Conservation (phyloP, 2,888 invertebrate species). For the Adelognathus sp. region DNA sequence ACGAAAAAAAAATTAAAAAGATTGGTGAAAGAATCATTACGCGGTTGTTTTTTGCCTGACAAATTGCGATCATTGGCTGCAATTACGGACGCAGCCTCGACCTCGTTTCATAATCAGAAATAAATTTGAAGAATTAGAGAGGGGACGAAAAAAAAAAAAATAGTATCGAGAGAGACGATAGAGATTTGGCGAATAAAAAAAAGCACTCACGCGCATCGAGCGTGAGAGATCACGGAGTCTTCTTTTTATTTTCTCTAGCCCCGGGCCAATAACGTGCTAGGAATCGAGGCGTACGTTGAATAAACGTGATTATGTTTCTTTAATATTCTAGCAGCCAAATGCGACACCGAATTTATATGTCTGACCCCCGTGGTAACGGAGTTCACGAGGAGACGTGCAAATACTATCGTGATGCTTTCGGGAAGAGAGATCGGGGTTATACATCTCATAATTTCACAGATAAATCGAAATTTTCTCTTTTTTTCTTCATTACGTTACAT, state of each 20-base stretch:
- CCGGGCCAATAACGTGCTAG: slow-evolving; percentile 46
- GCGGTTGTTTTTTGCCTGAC: not conserved
- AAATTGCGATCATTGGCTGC: not conserved
- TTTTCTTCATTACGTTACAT: no score
- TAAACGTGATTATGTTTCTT: not conserved
- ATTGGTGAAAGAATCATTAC: not conserved
- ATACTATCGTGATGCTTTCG: not conserved
- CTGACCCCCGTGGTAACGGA: slow-evolving; percentile 22
- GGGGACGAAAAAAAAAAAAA: not conserved
- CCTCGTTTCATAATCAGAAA: not conserved
- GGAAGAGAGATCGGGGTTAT: not conserved
- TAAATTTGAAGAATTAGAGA: not conserved
- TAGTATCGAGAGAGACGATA: not conserved
- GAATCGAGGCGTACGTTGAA: slow-evolving; percentile 30
- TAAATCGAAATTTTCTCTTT: not conserved
- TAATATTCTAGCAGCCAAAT: slow-evolving; percentile 38
- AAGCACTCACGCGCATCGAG: slow-evolving; percentile 32
- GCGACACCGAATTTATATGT: slow-evolving; percentile 12
- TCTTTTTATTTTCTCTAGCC: slow-evolving; percentile 9
- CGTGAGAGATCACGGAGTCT: slow-evolving; percentile 20
- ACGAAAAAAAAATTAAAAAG: not conserved
- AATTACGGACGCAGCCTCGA: not conserved
- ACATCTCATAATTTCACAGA: no score
- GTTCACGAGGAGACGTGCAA: slow-evolving; percentile 31
- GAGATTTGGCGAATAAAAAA: slow-evolving; percentile 28